A percentile compares a stretch with the other conserved stretches of the same genome.
phyloP scores from a whole-genome alignment of 2,113 vertebrate species.

The Rhynchopsitta pachyrhyncha region DNA sequence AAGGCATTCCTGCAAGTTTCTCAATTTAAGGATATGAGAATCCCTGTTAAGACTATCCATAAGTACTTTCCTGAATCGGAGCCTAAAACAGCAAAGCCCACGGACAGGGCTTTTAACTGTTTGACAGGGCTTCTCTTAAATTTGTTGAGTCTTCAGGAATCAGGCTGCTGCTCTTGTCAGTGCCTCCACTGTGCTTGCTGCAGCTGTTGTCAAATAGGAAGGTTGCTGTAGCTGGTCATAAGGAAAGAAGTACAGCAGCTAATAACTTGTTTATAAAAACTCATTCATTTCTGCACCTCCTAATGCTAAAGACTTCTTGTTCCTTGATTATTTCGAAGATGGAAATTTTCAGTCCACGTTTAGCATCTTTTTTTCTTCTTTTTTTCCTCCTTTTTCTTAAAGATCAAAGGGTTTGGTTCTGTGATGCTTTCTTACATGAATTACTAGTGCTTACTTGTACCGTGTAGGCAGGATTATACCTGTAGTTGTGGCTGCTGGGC shows the following conservation, averaged over 20 bases:
- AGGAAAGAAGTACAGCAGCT: background rate
- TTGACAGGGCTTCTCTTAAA: background rate
- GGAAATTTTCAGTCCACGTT: background rate
- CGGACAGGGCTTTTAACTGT: conserved; percentile 11
- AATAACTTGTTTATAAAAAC: background rate
- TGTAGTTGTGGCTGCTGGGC: background rate
- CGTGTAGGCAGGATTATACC: background rate
- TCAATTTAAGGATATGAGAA: conserved; percentile 3
- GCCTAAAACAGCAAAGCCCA: conserved; percentile 26
- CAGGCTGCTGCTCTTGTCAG: conserved; percentile 12
- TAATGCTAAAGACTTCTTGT: background rate
- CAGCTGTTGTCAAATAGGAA: background rate
- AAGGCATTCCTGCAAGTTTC: background rate
- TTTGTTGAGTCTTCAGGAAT: conserved; percentile 20
- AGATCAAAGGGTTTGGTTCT: background rate
- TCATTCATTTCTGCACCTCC: background rate
- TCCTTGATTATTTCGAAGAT: background rate
- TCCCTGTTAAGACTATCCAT: conserved; percentile 1
- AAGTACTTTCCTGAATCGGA: conserved; percentile 41
- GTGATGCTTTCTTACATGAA: background rate
- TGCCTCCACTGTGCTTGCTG: background rate
- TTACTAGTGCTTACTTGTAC: background rate
- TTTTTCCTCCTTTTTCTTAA: rapidly evolving
- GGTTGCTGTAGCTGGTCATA: background rate
- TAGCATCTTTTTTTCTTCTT: background rate